These are phyloP conservation scores for Diorhabda elongata DNA, from an alignment of 1,140 invertebrate species.

Conservation along the genomic window DNA sequence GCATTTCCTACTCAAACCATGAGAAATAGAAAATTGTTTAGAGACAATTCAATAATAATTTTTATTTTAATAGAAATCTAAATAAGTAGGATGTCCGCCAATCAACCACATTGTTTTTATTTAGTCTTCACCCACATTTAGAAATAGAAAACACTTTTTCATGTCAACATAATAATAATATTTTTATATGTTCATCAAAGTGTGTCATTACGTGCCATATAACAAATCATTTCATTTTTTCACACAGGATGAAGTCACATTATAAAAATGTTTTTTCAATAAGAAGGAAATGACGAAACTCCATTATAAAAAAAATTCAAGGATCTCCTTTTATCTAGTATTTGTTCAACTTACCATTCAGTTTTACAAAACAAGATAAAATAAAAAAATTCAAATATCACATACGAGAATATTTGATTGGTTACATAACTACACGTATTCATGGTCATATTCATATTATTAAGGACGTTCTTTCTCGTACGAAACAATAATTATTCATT, in stretches of 20 bases:
- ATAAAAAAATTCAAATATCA: too few species aligned
- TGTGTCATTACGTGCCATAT: slow-evolving; percentile 10
- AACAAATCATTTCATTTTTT: slow-evolving; percentile 15
- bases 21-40: too few species aligned
- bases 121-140: too few species aligned
- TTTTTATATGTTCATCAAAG: slow-evolving; percentile 10
- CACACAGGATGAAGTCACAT: slow-evolving; percentile 12
- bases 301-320: slow-evolving; percentile 13
- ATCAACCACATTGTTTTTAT: too few species aligned
- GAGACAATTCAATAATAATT: slow-evolving; percentile 1
- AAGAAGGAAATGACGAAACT: slow-evolving; percentile 13
- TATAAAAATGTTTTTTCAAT: slow-evolving; percentile 18
- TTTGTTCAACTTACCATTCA: slow-evolving; percentile 5
- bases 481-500: too few species aligned
- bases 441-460: too few species aligned
- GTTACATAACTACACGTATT: too few species aligned
- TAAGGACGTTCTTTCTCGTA: too few species aligned
- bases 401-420: too few species aligned
- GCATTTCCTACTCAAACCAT: too few species aligned
- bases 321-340: slow-evolving; percentile 8
- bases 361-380: slow-evolving; percentile 11
- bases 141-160: too few species aligned
- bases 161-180: not conserved
- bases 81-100: too few species aligned
- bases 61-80: not conserved